Evolutionary conservation across 2,113 vertebrate species (phyloP).

Genomic region (Phainopepla nitens): DNA sequence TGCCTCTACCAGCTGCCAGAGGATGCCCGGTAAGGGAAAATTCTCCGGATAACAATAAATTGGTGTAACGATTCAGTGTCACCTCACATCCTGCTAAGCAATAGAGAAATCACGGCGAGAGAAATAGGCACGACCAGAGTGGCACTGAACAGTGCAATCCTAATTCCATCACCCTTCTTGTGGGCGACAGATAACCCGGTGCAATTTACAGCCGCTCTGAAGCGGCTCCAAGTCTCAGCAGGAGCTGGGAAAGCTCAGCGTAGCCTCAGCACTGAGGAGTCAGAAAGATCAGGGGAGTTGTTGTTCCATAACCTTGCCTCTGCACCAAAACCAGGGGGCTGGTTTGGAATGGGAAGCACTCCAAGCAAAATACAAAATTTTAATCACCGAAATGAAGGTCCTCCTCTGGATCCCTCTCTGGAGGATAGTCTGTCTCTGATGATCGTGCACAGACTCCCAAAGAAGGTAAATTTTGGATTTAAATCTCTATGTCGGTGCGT

Average conservation of each 20-base stretch:
- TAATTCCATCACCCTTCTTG: slow-evolving; percentile 13
- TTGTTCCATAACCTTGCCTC: not conserved
- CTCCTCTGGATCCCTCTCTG: not conserved
- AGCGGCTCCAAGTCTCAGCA: slow-evolving; percentile 27
- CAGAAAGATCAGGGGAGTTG: not conserved
- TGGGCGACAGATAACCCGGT: not conserved
- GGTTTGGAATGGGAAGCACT: not conserved
- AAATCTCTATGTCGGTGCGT: not conserved
- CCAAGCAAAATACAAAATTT: not conserved
- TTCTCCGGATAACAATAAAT: not conserved
- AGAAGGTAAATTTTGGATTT: not conserved
- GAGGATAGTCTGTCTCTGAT: not conserved
- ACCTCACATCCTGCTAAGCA: not conserved
- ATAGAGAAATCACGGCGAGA: not conserved
- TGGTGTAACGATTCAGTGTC: not conserved
- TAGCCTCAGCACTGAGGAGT: not conserved
- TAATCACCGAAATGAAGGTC: not conserved
- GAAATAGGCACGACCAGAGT: not conserved
- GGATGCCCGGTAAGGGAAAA: not conserved
- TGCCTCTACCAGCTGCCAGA: not conserved
- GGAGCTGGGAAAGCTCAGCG: not conserved
- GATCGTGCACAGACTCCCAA: not conserved
- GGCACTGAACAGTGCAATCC: not conserved
- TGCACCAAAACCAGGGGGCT: not conserved
- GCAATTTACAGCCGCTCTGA: slow-evolving; percentile 11